Percentiles rank a stretch among this genome's conserved stretches.
phyloP scores from a whole-genome alignment of 2,113 vertebrate species.

The Calidris pugnax region DNA sequence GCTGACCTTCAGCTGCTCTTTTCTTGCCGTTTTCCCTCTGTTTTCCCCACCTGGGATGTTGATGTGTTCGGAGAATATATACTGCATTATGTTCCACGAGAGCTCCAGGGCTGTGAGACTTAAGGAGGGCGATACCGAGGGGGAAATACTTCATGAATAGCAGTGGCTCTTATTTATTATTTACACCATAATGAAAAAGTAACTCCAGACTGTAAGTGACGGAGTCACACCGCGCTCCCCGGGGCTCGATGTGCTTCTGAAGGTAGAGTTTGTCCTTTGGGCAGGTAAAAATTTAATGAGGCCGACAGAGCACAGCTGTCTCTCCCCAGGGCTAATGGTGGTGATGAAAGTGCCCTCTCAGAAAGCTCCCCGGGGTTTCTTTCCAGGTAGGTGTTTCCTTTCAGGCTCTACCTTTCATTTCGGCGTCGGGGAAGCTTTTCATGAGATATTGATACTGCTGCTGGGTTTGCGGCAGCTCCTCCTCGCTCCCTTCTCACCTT shows the following conservation, averaged over 20 bases:
- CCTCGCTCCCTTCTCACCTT: neutral
- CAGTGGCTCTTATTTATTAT: slow-evolving; percentile 10
- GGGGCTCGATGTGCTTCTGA: neutral
- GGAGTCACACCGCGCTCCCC: neutral
- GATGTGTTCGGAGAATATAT: neutral
- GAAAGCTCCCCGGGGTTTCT: neutral
- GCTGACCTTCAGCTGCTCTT: neutral
- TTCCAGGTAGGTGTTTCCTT: slow-evolving; percentile 9
- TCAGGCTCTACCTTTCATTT: neutral
- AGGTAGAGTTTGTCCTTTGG: neutral
- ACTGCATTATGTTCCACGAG: neutral
- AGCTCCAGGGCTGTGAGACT: neutral
- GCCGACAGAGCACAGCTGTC: neutral
- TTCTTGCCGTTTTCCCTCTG: neutral
- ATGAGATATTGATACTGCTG: neutral
- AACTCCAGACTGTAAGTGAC: neutral
- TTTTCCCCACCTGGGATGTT: neutral
- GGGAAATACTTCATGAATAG: neutral
- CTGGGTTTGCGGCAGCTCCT: neutral
- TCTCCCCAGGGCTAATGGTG: neutral
- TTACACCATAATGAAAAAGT: neutral
- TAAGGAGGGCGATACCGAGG: neutral
- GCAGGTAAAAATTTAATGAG: slow-evolving; percentile 12
- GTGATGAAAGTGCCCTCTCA: neutral
- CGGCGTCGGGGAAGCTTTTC: neutral